Percentiles rank a stretch among this genome's conserved stretches.
phyloP scores from a whole-genome alignment of 1,140 invertebrate species.

The Lepidurus couesii region DNA sequence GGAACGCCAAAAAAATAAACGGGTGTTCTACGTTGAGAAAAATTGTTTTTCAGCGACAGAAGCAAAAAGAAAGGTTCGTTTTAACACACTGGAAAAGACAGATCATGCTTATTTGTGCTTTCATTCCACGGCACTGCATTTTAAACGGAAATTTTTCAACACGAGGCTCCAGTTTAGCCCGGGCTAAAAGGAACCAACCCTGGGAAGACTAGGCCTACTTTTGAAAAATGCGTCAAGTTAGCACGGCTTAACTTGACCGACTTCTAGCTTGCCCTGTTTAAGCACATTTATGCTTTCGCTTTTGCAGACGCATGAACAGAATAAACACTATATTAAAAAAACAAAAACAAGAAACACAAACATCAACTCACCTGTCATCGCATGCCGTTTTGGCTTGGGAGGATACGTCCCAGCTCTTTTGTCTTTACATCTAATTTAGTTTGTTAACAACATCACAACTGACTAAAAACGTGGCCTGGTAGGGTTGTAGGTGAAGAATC shows the following conservation, averaged over 20 bases:
- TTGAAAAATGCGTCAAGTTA: not conserved
- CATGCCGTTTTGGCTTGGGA: not conserved
- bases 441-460: not conserved
- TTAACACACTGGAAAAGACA: no score
- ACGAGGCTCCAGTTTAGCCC: not conserved
- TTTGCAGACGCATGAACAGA: not conserved
- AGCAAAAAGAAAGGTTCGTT: no score
- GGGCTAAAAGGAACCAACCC: not conserved
- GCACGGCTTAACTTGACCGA: not conserved
- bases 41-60: not conserved
- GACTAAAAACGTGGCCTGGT: not conserved
- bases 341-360: no score
- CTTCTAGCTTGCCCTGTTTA: not conserved
- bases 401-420: not conserved
- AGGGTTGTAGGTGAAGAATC: not conserved
- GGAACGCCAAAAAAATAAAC: not conserved
- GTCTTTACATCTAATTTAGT: constrained; percentile 2
- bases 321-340: not conserved
- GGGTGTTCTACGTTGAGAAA: not conserved
- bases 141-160: not conserved
- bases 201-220: not conserved
- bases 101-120: no score
- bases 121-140: not conserved
- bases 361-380: constrained; percentile 5
- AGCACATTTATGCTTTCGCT: not conserved